Evolutionary conservation across 2,888 invertebrate genomes (phyloP), one percentile per base, ranked within the genome.

Genomic region (Salticus scenicus): DNA sequence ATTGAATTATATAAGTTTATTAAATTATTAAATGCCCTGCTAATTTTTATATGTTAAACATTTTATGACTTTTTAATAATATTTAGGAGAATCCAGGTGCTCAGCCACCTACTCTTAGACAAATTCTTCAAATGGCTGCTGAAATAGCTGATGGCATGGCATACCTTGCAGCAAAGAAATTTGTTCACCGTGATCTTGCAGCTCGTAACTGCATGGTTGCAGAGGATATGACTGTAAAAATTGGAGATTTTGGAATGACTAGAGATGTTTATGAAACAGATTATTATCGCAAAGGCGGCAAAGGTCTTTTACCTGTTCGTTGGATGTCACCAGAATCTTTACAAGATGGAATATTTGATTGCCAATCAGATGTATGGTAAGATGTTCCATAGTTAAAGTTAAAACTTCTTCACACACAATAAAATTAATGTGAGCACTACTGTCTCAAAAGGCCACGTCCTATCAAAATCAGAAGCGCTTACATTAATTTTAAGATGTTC

Each of bases 121-220:
- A 92, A 87, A 91, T 92, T 66, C 89, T 91, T 75, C 91, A 91
- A 87, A 92, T 92, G 92, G 92, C 93, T 4, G 91, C 91, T 8
- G 92, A 99, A 92, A 98, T 99, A 90, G 97, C 98, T 31, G 99
- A 99, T 91, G 99, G 99, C 85, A 99, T 99, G 99, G 97, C 98
- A 1, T 99, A 98, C 92, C 93, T 99, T 88, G 94, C 97, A 74
- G 95, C 96, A 79, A 96, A 96, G 90, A 98, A 98, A 91, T 97
- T 96, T 91, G 97, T 97, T 88, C 98, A 98, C 91, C 94, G 98
- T 88, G 98, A 98, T 92, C 92, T 98, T 89, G 98, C 98, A 79
- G 98, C 98, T 76, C 93, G 98, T 87, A 98, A 98, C 92, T 98
- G 97, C 90, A 91, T 98, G 97, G 97, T 98, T 42, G 94, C 96